Percentiles rank a stretch among this genome's conserved stretches.
These are phyloP conservation scores for Myripristis murdjan DNA, from an alignment of 2,797 vertebrate genomes.

Conservation along the genomic window DNA sequence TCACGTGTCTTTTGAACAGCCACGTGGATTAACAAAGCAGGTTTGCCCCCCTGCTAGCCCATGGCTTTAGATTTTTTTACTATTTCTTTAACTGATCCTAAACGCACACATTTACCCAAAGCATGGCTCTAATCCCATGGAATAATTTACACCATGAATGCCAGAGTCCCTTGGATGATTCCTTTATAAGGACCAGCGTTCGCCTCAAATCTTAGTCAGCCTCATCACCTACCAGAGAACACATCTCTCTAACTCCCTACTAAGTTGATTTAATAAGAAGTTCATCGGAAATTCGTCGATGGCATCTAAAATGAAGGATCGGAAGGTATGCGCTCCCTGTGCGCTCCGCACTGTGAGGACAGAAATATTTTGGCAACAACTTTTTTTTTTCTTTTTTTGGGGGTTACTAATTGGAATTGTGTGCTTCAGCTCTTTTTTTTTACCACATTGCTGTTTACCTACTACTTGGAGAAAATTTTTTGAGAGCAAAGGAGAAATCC, in stretches of 20 bases:
- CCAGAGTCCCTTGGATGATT: slow-evolving; percentile 83
- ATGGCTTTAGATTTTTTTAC: slow-evolving; percentile 85
- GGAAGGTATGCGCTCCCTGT: slow-evolving; percentile 89
- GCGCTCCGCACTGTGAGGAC: slow-evolving; percentile 57
- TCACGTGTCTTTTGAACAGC: slow-evolving; percentile 95
- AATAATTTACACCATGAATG: slow-evolving; percentile 93
- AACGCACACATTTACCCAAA: slow-evolving; percentile 93
- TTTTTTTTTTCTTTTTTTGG: slow-evolving; percentile 32
- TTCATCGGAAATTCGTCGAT: slow-evolving; percentile 74
- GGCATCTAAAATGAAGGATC: slow-evolving; percentile 95
- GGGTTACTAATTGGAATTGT: slow-evolving; percentile 20
- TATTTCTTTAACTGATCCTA: slow-evolving; percentile 93
- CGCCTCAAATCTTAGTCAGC: slow-evolving; percentile 80
- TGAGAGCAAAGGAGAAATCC: neutral
- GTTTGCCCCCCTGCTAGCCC: slow-evolving; percentile 89
- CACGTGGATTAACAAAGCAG: slow-evolving; percentile 99
- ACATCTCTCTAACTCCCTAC: slow-evolving; percentile 45
- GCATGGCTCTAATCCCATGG: slow-evolving; percentile 93
- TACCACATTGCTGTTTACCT: neutral
- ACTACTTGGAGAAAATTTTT: slow-evolving; percentile 17
- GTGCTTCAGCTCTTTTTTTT: neutral
- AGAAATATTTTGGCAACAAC: slow-evolving; percentile 28
- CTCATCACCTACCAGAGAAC: slow-evolving; percentile 66
- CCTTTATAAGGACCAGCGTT: slow-evolving; percentile 91
- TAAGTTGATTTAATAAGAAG: slow-evolving; percentile 38